Percentiles rank a stretch among this genome's conserved stretches.
phyloP scores from a whole-genome alignment of 2,888 invertebrate genomes.

The Lithosia quadra region DNA sequence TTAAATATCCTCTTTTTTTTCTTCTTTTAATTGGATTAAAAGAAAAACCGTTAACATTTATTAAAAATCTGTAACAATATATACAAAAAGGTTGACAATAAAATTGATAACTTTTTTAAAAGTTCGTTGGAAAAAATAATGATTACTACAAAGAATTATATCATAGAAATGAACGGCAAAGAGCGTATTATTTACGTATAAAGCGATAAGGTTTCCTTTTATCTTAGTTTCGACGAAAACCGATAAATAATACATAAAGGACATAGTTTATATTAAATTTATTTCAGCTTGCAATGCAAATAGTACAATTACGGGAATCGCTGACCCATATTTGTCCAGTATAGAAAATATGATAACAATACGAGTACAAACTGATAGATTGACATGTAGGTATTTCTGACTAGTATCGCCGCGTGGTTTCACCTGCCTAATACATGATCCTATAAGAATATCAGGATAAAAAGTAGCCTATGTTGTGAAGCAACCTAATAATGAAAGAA shows the following conservation, averaged over 20 bases:
- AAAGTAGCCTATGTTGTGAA: too few species aligned
- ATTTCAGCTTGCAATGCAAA: conserved; percentile 32
- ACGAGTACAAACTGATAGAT: conserved; percentile 1
- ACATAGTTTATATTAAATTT: conserved; percentile 27
- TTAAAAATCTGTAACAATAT: not conserved
- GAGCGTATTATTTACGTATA: conserved; percentile 33
- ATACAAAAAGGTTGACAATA: not conserved
- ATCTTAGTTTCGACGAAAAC: conserved; percentile 65
- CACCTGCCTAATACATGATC: too few species aligned
- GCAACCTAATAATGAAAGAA: too few species aligned
- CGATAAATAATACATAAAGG: conserved; percentile 47
- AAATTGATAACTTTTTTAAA: not conserved
- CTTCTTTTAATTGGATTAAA: too few species aligned
- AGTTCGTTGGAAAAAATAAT: not conserved
- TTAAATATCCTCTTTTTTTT: too few species aligned
- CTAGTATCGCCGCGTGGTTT: too few species aligned
- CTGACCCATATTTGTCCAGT: conserved; percentile 16
- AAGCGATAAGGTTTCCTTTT: conserved; percentile 40
- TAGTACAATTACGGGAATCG: conserved; percentile 19
- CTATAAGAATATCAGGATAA: too few species aligned
- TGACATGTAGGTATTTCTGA: too few species aligned
- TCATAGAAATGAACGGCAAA: conserved; percentile 31
- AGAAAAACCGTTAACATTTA: not conserved
- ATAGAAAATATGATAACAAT: conserved; percentile 3
- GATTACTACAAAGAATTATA: not conserved